Percentiles rank a stretch among this genome's conserved stretches.
phyloP scores from a whole-genome alignment of 2,113 vertebrate genomes.

The Actenoides hombroni region DNA sequence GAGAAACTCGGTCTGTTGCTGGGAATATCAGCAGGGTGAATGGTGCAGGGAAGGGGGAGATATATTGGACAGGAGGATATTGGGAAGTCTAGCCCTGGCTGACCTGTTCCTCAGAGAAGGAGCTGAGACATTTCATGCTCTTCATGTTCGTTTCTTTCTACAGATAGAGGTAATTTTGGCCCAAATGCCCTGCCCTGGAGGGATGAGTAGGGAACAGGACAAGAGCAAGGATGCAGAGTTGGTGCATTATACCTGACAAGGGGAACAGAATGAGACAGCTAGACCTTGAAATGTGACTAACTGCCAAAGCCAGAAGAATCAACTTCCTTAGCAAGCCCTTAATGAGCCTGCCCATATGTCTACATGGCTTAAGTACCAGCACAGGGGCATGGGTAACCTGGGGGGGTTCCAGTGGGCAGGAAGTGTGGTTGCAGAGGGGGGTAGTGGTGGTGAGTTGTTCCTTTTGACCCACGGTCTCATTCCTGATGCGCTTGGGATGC shows the following conservation, averaged over 20 bases:
- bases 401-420: neutral
- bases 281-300: too few species aligned
- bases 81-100: neutral
- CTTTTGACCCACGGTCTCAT: fast-evolving
- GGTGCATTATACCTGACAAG: neutral
- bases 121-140: neutral
- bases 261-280: neutral
- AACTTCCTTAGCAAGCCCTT: neutral
- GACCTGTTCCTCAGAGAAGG: neutral
- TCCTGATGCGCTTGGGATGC: neutral
- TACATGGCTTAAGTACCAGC: fast-evolving
- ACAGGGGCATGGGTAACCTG: fast-evolving
- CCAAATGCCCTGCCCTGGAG: neutral
- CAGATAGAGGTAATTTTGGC: neutral
- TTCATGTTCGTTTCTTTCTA: neutral
- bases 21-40: fast-evolving
- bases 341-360: neutral
- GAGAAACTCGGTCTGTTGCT: neutral
- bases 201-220: neutral
- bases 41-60: neutral
- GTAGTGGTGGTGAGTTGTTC: neutral
- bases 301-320: neutral
- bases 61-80: neutral
- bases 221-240: neutral
- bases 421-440: neutral